phyloP scores from a whole-genome alignment of 2,888 invertebrate genomes.

The Rhamphomyia laevipes region DNA sequence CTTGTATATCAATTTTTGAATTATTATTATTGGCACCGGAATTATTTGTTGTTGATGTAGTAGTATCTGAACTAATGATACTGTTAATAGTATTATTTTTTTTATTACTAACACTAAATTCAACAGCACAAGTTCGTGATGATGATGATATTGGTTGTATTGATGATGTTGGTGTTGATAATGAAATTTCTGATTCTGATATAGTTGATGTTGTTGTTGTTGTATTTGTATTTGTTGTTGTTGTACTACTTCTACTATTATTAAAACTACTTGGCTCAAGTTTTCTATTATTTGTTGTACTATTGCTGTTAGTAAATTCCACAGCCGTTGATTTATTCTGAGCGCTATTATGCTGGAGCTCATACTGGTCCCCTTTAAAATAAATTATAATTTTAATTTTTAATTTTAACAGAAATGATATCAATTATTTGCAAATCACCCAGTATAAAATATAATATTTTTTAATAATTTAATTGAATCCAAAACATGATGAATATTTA shows the following conservation, averaged over 20 bases:
- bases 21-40: constrained; percentile 20
- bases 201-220: neutral
- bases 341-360: constrained; percentile 17
- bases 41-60: constrained; percentile 16
- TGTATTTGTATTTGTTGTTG: neutral
- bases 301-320: neutral
- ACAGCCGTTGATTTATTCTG: constrained; percentile 6
- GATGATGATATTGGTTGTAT: neutral
- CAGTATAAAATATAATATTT: no score
- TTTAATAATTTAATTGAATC: no score
- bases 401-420: no score
- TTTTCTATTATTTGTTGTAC: neutral
- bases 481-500: no score
- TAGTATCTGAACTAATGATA: constrained; percentile 12
- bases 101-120: no score
- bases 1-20: constrained; percentile 18
- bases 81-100: constrained; percentile 1
- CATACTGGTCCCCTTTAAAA: constrained; percentile 20
- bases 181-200: neutral
- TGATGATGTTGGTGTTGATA: neutral
- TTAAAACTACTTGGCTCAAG: neutral
- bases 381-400: no score
- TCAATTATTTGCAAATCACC: no score
- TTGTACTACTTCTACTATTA: neutral
- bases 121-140: neutral